Evolutionary conservation across 1,140 invertebrate genomes (phyloP), one percentile per base, ranked within the genome.

Genomic region (Drosophila mayri): DNA sequence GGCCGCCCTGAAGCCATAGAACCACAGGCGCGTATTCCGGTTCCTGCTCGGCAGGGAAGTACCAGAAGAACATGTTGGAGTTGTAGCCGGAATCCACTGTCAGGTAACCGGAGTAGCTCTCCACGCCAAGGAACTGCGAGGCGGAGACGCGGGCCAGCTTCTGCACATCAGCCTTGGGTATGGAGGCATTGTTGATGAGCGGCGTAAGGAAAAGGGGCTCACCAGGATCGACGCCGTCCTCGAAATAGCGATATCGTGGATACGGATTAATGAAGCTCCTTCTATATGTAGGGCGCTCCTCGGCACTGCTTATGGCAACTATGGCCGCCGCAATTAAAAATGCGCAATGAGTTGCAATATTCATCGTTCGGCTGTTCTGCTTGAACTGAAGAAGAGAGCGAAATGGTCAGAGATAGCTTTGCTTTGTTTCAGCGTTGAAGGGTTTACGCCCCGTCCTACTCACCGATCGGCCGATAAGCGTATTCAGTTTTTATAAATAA

Each of bases 11-110:
- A 2, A 98, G 94, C 97, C 97, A 98, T 16, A 98, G 91, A 16
- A 98, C 93, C 70, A 98, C 94, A 1, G 97, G 97, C 3, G 95
- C 95, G 58, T 82, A 81, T 1, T 92, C 81, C 1, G 92, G 73
- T 35, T 93, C 87, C 10, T 92, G 85, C 50, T 94, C 91, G 0
- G 96, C 95, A 1, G 97, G 97, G 90, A 98, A 98, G 81, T 97
- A 98, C 97, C 97, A 98, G 92, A 98, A 98, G 93, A 97, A 98
- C 73, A 97, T 94, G 87, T 98, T 97, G 0, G 97, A 97, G 78
- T 97, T 95, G 86, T 94, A 96, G 43, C 94, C 86, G 75, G 95
- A 95, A 80, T 97, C 96, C 5, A 98, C 96, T 1, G 96, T 97
- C 10, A 97, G 92, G 78, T 95, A 97, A 2, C 96, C 96, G 93